A percentile compares a stretch with the other conserved stretches of the same genome.
Conservation (phyloP, 2,113 vertebrate species). For the Muntiacus reevesi region DNA sequence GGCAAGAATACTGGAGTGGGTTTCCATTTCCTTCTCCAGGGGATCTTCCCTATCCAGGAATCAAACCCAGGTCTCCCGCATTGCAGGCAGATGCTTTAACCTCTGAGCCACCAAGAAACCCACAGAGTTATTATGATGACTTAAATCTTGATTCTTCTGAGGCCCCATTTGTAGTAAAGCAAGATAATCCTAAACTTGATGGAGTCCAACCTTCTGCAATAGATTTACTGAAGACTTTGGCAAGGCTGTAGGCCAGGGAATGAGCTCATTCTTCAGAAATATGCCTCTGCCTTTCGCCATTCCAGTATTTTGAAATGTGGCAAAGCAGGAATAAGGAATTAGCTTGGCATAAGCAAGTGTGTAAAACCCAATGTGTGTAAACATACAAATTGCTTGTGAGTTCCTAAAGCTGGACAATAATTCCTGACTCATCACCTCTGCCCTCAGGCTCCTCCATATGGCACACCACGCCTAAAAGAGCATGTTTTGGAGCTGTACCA, state of each 20-base stretch:
- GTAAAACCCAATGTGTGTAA: slow-evolving; percentile 44
- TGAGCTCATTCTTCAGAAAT: slow-evolving; percentile 49
- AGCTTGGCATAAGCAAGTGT: slow-evolving; percentile 34
- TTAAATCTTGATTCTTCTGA: slow-evolving; percentile 10
- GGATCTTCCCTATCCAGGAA: no score
- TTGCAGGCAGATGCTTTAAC: no score
- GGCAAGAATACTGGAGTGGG: no score
- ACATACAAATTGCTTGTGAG: slow-evolving; percentile 24
- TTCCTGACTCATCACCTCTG: background rate
- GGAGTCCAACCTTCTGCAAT: slow-evolving; percentile 37
- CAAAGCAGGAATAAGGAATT: slow-evolving; percentile 24
- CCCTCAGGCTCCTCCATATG: background rate
- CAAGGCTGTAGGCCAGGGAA: background rate
- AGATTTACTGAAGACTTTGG: background rate
- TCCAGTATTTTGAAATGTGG: slow-evolving; percentile 25
- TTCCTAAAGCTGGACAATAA: background rate
- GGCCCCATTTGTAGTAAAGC: slow-evolving; percentile 5
- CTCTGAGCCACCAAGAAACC: no score
- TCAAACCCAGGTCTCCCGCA: no score
- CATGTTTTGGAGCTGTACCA: background rate
- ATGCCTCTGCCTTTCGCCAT: background rate
- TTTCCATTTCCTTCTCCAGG: no score
- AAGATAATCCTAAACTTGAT: background rate
- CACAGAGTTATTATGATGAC: slow-evolving; percentile 11
- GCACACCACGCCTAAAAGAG: background rate